phyloP scores from a whole-genome alignment of 1,140 invertebrate species.

The Zaprionus vittiger region DNA sequence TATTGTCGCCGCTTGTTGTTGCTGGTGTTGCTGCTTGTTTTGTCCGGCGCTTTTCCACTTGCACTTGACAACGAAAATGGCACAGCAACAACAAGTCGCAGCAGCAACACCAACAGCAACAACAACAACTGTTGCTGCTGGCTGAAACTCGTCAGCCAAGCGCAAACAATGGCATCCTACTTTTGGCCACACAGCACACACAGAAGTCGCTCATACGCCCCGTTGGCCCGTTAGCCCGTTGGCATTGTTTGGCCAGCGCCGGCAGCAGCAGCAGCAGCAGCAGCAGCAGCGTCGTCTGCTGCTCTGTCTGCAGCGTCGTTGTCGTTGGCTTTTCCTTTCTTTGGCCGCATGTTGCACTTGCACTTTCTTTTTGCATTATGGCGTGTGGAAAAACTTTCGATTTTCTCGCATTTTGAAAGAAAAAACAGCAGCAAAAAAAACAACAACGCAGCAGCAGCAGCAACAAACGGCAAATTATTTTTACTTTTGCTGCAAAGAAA shows the following conservation, averaged over 20 bases:
- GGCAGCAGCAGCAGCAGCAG: neutral
- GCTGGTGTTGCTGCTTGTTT: slow-evolving; percentile 59
- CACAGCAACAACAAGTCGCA: slow-evolving; percentile 41
- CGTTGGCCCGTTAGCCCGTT: slow-evolving; percentile 76
- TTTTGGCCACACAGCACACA: slow-evolving; percentile 67
- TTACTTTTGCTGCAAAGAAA: slow-evolving; percentile 71
- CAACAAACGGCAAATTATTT: slow-evolving; percentile 56
- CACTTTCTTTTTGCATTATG: slow-evolving; percentile 84
- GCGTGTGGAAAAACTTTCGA: slow-evolving; percentile 84
- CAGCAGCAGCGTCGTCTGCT: neutral
- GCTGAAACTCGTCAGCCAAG: slow-evolving; percentile 55
- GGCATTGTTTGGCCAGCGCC: slow-evolving; percentile 58
- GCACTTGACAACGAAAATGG: slow-evolving; percentile 81
- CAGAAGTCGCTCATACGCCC: slow-evolving; percentile 76
- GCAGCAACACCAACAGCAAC: slow-evolving; percentile 51
- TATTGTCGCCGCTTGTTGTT: slow-evolving; percentile 25
- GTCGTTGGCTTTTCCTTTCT: slow-evolving; percentile 52
- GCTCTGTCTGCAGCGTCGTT: slow-evolving; percentile 9
- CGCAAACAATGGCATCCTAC: slow-evolving; percentile 79
- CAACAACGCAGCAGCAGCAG: slow-evolving; percentile 23
- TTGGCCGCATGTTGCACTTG: slow-evolving; percentile 77
- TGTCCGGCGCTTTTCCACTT: slow-evolving; percentile 66
- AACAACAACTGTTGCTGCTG: slow-evolving; percentile 31
- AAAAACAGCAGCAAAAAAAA: slow-evolving; percentile 26
- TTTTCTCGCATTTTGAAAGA: slow-evolving; percentile 73